These are phyloP conservation scores for Atrichornis clamosus DNA, from an alignment of 2,113 vertebrate species.

Conservation along the genomic window DNA sequence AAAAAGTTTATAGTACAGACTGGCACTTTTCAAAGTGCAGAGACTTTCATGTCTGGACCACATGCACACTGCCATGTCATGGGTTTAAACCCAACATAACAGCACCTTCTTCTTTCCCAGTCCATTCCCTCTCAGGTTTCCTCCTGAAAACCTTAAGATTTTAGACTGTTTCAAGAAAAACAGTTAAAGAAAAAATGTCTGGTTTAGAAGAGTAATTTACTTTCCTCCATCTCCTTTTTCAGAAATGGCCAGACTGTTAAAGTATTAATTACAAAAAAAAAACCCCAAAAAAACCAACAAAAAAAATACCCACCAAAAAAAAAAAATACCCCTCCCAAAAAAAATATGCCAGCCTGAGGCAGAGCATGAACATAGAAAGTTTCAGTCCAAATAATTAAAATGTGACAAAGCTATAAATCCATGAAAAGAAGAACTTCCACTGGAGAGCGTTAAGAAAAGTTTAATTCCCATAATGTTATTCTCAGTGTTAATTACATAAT, in stretches of 20 bases:
- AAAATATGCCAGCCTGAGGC: background rate
- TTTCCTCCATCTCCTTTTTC: slow-evolving; percentile 23
- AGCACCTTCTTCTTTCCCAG: background rate
- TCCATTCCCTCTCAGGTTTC: background rate
- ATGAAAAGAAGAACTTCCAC: background rate
- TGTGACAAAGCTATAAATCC: slow-evolving; percentile 40
- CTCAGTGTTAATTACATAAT: slow-evolving; percentile 35
- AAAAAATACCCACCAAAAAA: background rate
- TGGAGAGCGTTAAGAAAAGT: background rate
- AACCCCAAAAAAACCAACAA: background rate
- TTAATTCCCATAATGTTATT: slow-evolving; percentile 18
- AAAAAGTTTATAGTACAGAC: background rate
- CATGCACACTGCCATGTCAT: background rate
- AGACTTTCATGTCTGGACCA: background rate
- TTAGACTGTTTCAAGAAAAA: slow-evolving; percentile 39
- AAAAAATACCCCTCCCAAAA: background rate
- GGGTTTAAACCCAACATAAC: background rate
- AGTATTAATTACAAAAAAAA: slow-evolving; percentile 3
- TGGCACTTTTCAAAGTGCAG: background rate
- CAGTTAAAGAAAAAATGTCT: slow-evolving; percentile 9
- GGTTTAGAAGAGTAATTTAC: slow-evolving; percentile 31
- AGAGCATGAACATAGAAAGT: background rate
- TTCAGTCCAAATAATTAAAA: slow-evolving; percentile 15
- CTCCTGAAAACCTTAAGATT: background rate
- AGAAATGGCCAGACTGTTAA: slow-evolving; percentile 30